A percentile compares a stretch with the other conserved stretches of the same genome.
Conservation (phyloP, 2,113 vertebrate genomes). For the Lepidothrix coronata region DNA sequence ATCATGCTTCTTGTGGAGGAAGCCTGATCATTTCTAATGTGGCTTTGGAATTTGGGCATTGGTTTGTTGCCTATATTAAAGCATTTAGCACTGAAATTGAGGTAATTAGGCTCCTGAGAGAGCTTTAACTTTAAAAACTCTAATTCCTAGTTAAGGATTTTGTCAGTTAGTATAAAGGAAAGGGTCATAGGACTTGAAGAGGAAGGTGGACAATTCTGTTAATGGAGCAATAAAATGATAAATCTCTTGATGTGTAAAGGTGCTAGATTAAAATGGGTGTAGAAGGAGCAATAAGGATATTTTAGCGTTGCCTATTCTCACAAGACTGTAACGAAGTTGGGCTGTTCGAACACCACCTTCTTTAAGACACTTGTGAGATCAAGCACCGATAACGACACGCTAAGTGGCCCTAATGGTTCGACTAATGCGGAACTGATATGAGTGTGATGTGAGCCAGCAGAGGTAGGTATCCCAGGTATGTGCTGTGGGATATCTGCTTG, state of each 20-base stretch:
- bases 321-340: neutral
- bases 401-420: neutral
- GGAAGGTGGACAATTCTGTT: neutral
- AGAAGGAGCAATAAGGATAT: neutral
- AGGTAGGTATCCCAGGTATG: conserved; percentile 47
- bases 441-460: neutral
- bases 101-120: conserved; percentile 22
- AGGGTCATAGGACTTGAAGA: neutral
- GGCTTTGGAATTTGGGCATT: conserved; percentile 45
- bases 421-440: neutral
- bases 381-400: neutral
- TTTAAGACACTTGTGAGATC: conserved; percentile 9
- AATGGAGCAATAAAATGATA: conserved; percentile 26
- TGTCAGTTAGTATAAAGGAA: neutral
- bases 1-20: conserved; percentile 4
- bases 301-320: neutral
- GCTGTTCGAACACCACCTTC: neutral
- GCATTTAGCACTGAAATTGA: conserved; percentile 7
- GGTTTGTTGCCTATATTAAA: conserved; percentile 38
- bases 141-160: neutral
- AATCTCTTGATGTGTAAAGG: neutral
- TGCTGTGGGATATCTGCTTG: conserved; percentile 40
- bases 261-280: conserved; percentile 10
- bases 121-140: neutral
- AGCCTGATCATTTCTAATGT: conserved; percentile 27